Conservation (phyloP, 2,888 invertebrate species). For the Autographa pulchrina region DNA sequence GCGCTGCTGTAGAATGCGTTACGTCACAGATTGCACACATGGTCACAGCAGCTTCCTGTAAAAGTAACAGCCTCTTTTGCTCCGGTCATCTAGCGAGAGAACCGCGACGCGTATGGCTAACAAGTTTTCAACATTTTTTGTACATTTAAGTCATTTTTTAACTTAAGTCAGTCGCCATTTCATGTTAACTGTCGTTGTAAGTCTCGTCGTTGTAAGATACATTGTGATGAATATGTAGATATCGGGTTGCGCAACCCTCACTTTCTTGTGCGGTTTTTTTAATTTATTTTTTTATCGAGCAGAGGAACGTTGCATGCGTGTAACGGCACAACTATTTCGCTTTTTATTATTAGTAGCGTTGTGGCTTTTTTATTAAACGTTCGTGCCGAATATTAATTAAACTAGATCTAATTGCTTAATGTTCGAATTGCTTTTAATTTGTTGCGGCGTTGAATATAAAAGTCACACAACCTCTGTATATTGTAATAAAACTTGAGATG, state of each 20-base stretch:
- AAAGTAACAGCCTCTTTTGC: slow-evolving; percentile 55
- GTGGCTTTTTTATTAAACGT: slow-evolving; percentile 27
- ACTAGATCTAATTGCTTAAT: slow-evolving; percentile 42
- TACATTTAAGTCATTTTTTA: slow-evolving; percentile 76
- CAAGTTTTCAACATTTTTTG: slow-evolving; percentile 66
- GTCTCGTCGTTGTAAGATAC: slow-evolving; percentile 62
- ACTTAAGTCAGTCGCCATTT: slow-evolving; percentile 87
- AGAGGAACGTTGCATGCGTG: slow-evolving; percentile 60
- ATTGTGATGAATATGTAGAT: slow-evolving; percentile 70
- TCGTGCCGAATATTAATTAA: slow-evolving; percentile 47
- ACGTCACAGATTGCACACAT: slow-evolving; percentile 59
- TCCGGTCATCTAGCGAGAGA: slow-evolving; percentile 26
- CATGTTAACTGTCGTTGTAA: slow-evolving; percentile 76
- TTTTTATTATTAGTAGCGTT: slow-evolving; percentile 53
- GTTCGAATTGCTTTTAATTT: slow-evolving; percentile 45
- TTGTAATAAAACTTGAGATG: slow-evolving; percentile 63
- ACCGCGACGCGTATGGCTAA: slow-evolving; percentile 68
- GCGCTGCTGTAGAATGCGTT: slow-evolving; percentile 62
- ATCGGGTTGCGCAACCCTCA: slow-evolving; percentile 65
- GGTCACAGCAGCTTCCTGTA: slow-evolving; percentile 59
- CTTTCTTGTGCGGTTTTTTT: slow-evolving; percentile 58
- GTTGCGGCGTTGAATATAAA: slow-evolving; percentile 37
- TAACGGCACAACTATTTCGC: slow-evolving; percentile 64
- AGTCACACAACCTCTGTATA: slow-evolving; percentile 54
- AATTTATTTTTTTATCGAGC: slow-evolving; percentile 59